Base-by-base conservation (phyloP, 2,797 vertebrate genomes). In the Caiman crocodilus region DNA sequence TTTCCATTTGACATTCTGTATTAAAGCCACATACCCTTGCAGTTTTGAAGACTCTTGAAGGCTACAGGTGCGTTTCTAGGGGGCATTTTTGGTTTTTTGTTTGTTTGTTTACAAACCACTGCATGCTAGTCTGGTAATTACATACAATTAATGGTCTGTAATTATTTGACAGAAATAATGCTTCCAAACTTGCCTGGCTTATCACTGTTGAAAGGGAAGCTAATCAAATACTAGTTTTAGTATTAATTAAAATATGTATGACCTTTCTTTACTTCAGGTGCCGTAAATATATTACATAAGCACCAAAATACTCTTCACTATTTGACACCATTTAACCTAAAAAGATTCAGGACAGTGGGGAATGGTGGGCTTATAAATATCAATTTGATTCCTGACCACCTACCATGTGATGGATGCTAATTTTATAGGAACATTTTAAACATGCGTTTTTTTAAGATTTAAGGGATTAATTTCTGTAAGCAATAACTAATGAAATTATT, bases 211-310 rank as follows among this genome's bases (percentile, higher is more conserved):
- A 85, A 85, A 76, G 69, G 64, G 64, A 82, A 71, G 50, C 73
- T 86, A 86, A 77, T 90, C 42, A 86, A 71, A 73, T 64, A 15
- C 25, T 58, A 82, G 77, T 82, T 60, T 56, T 50, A 82, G 76
- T 59, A 64, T 77, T 90, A 76, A 82, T 90, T 81, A 90, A 90
- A 85, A 73, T 85, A 82, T 73, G 73, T 82, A 26, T 76, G 73
- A 42, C 74, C 30, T 86, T 83, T 82, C 59, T 63, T 26, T 85
- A 17, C 85, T 85, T 85, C 57, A 81, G 63, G 20, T 71, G 76
- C 32, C 25, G 60, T 80, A 67, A 75, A 81, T 85, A 32, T 71
- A 42, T 90, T 86, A 85, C 76, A 26, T 76, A 90, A 85, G 42
- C 21, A 76, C 14, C 56, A 16, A 12, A 11, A 57, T 63, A 65